Conservation (phyloP, 2,113 vertebrate genomes). For the Forbesichthys papilliferus region DNA sequence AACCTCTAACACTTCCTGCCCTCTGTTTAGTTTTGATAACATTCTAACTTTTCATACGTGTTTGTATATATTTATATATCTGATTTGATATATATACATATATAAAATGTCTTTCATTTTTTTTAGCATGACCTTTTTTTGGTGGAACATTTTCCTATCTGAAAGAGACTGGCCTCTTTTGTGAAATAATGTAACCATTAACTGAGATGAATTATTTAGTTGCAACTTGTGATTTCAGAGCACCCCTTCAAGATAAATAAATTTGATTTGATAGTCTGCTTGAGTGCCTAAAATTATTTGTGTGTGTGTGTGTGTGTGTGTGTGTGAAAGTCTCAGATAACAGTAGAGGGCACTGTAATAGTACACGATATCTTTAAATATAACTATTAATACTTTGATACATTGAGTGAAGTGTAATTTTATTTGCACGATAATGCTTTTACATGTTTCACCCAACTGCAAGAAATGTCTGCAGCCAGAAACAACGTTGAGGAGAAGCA, state of each 20-base stretch:
- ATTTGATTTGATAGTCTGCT: conserved; percentile 74
- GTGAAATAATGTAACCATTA: conserved; percentile 51
- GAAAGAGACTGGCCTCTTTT: conserved; percentile 57
- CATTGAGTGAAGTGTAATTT: no score
- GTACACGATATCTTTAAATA: no score
- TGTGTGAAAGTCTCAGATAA: no score
- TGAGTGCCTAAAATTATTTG: conserved; percentile 31
- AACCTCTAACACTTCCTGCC: conserved; percentile 71
- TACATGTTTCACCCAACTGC: no score
- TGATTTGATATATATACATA: conserved; percentile 63
- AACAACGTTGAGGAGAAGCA: no score
- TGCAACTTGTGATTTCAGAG: conserved; percentile 72
- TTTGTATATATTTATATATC: conserved; percentile 53
- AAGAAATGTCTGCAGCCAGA: no score
- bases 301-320: not conserved
- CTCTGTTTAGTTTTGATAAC: conserved; percentile 72
- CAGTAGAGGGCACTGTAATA: no score
- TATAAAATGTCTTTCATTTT: conserved; percentile 46
- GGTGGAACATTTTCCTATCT: conserved; percentile 48
- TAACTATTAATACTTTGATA: no score
- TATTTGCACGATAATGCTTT: no score
- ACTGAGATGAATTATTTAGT: conserved; percentile 65
- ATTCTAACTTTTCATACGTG: conserved; percentile 66
- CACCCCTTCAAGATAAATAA: conserved; percentile 76
- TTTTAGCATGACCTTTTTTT: conserved; percentile 59